Evolutionary conservation across 2,113 vertebrate species (phyloP).

Genomic region (Mastomys natalensis): DNA sequence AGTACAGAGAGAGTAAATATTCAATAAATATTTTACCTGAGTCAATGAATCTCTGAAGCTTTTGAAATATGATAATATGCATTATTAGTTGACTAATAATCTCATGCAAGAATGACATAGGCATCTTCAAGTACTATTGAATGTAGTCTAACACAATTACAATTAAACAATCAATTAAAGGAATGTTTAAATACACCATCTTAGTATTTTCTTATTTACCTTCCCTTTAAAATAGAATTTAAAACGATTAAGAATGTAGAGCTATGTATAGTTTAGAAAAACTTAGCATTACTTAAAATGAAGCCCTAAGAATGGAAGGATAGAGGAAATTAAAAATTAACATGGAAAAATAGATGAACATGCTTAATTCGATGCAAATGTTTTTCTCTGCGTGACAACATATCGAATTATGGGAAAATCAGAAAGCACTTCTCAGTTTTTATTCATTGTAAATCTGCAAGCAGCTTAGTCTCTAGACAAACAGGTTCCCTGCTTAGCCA

Average conservation of each 20-base stretch:
- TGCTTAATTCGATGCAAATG: slow-evolving; percentile 62
- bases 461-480: slow-evolving; percentile 55
- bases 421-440: slow-evolving; percentile 48
- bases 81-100: slow-evolving; percentile 8
- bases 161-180: slow-evolving; percentile 67
- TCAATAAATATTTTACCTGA: slow-evolving; percentile 55
- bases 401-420: slow-evolving; percentile 66
- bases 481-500: slow-evolving; percentile 46
- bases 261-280: slow-evolving; percentile 83
- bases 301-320: slow-evolving; percentile 70
- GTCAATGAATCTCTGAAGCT: background rate
- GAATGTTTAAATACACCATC: slow-evolving; percentile 71
- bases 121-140: slow-evolving; percentile 12
- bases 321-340: slow-evolving; percentile 82
- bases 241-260: slow-evolving; percentile 66
- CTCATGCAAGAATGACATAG: slow-evolving; percentile 31
- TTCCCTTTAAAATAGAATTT: slow-evolving; percentile 78
- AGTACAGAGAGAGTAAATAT: background rate
- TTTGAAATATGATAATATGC: slow-evolving; percentile 20
- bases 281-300: slow-evolving; percentile 80
- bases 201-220: slow-evolving; percentile 82
- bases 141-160: slow-evolving; percentile 39
- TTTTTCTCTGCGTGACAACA: slow-evolving; percentile 67
- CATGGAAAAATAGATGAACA: slow-evolving; percentile 72
- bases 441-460: slow-evolving; percentile 74